Base-by-base conservation (phyloP, 2,797 vertebrate species). In the Acipenser ruthenus region DNA sequence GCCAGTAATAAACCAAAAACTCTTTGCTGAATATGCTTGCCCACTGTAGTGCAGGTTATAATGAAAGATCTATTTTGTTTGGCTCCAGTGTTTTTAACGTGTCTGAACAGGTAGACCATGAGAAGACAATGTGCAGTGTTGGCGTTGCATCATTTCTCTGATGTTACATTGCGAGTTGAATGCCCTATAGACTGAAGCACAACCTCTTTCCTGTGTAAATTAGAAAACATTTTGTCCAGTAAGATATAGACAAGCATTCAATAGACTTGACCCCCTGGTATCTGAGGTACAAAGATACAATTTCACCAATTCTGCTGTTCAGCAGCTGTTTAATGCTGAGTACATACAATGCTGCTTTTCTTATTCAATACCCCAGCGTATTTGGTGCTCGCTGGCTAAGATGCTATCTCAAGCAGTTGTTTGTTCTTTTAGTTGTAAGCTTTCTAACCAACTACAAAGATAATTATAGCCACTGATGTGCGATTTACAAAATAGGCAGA, bases 241-340 rank as follows among this genome's bases (percentile, higher is more conserved):
- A 47, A 59, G 65, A 66, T 66, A 52, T 59, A 56, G 55, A 66
- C 55, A 62, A 23, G 65, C 60, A 61, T 8, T 69, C 64, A 69
- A 65, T 65, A 65, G 64, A 62, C 58, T 59, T 49, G 12, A 56
- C 68, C 65, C 65, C 53, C 37, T 50, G 23, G 69, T 62, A 60
- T 37, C 63, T 63, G 47, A 66, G 51, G 49, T n/a, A 7, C 15
- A 10, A 62, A 67, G 56, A 47, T 69, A 48, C 51, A 48, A 56
- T 69, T 64, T 68, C 68, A 68, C 51, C 37, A n/a, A 66, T 65
- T 71, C 47, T 65, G 55, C 13, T 66, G 47, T 52, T 62, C 59
- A 47, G 13, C 66, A 47, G 55, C 56, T 50, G 10, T 55, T 49
- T 13, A 49, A 50, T 56, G 48, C 10, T 60, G 11, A 18, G 12